Conservation (phyloP, 2,113 vertebrate genomes). For the Rhabdornis inornatus region DNA sequence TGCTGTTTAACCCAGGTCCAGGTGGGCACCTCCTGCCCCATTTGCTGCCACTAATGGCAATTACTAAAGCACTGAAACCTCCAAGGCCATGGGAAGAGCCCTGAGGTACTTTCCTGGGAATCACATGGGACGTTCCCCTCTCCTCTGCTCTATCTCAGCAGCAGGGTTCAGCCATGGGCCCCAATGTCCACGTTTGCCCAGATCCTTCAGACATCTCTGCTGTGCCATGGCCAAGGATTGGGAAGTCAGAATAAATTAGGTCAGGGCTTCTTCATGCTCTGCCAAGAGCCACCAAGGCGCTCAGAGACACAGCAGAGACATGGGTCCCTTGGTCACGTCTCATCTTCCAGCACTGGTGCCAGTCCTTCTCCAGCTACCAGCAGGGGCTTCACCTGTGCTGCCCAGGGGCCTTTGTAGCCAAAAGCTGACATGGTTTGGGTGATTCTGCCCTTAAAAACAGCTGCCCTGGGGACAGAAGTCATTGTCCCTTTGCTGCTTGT, state of each 20-base stretch:
- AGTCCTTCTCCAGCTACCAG: fast-evolving
- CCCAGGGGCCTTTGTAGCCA: not conserved
- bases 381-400: fast-evolving
- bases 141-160: not conserved
- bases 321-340: fast-evolving
- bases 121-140: not conserved
- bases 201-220: not conserved
- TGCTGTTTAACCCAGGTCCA: fast-evolving
- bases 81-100: not conserved
- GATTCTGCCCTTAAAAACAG: not conserved
- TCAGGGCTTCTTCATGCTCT: not conserved
- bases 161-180: not conserved
- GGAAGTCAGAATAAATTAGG: not conserved
- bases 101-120: not conserved
- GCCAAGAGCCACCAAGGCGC: not conserved
- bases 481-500: not conserved
- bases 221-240: not conserved
- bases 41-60: not conserved
- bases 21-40: not conserved
- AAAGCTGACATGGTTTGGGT: not conserved
- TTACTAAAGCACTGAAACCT: not conserved
- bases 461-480: not conserved
- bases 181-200: fast-evolving
- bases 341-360: not conserved
- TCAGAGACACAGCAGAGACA: not conserved